Base-by-base conservation (phyloP, 1,140 invertebrate species). In the Sycophila sp. region DNA sequence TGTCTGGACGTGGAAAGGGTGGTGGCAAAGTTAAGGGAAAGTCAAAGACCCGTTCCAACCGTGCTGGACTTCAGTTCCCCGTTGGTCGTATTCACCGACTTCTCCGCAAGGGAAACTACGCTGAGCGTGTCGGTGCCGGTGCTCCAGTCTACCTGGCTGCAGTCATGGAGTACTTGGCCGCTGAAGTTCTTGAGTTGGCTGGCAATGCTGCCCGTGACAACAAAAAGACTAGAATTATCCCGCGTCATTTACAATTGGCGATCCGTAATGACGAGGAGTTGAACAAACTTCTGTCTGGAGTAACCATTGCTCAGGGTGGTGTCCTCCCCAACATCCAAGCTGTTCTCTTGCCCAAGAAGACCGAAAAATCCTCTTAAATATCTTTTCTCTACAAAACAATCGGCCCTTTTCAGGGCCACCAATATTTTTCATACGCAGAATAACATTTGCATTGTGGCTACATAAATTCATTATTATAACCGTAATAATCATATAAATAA, bases 211-310 rank as follows among this genome's bases (percentile, higher is more conserved):
- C 94, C 0, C 79, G 85, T 24, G 87, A 91, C 36, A 90, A 90
- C 72, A 89, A 90, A 26, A 86, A 88, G 76, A 87, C 88, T 2
- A 87, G 94, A 64, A 93, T 96, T 40, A 92, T 92, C 62, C 95
- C 95, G 0, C 87, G 94, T 55, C 94, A 97, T 80, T 86, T 96
- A 2, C 89, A 95, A 71, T 81, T 96, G 58, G 95, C 94, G 5
- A 92, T 96, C 19, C 88, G 92, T 7, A 56, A 56, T n/a, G 53
- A 56, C n/a, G 53, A 56, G 15, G 53, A 56, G 28, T 59, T 74
- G 42, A 91, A 92, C 79, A 90, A 90, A 78, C 81, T 92, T 8
- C 78, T 92, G 11, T 86, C 87, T 36, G 89, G 91, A 72, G 90
- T 93, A 0, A 92, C 90, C n/a, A 92, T 92, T 69, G 88, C 90